These are phyloP conservation scores for Caenorhabditis auriculariae DNA, from an alignment of 2,888 invertebrate genomes.

Conservation along the genomic window DNA sequence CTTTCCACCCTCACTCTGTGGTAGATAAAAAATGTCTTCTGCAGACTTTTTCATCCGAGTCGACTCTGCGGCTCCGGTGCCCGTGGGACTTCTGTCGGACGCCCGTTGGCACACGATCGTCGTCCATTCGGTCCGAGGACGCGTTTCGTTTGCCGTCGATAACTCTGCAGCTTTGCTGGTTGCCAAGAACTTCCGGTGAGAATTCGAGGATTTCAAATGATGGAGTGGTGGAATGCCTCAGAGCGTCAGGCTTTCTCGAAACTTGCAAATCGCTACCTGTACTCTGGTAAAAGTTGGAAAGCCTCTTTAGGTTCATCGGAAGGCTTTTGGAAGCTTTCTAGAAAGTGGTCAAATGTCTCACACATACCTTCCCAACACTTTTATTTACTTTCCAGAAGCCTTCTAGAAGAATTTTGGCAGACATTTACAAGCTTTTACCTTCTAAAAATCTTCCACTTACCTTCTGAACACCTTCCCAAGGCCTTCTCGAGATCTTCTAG, in stretches of 20 bases:
- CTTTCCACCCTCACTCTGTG: neutral
- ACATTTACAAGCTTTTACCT: no score
- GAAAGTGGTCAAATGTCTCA: no score
- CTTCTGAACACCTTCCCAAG: no score
- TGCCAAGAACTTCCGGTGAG: no score
- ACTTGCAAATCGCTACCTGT: neutral
- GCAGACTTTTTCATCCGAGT: conserved; percentile 31
- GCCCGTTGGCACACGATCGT: conserved; percentile 34
- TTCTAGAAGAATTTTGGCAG: no score
- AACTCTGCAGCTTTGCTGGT: neutral
- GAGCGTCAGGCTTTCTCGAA: neutral
- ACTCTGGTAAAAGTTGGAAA: conserved; percentile 4
- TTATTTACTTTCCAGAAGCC: no score
- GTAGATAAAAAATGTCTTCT: neutral
- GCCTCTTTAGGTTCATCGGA: neutral
- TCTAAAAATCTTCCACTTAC: neutral
- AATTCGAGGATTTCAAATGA: no score
- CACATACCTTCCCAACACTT: no score
- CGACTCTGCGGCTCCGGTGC: conserved; percentile 11
- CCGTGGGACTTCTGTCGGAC: conserved; percentile 32
- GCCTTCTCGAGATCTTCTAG: no score
- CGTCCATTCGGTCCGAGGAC: neutral
- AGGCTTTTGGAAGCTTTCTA: conserved; percentile 4
- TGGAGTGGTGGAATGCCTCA: no score
- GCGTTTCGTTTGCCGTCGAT: neutral